Percentiles rank a stretch among this genome's conserved stretches.
Evolutionary conservation across 2,888 invertebrate species (phyloP).

Genomic region (Phania funesta): DNA sequence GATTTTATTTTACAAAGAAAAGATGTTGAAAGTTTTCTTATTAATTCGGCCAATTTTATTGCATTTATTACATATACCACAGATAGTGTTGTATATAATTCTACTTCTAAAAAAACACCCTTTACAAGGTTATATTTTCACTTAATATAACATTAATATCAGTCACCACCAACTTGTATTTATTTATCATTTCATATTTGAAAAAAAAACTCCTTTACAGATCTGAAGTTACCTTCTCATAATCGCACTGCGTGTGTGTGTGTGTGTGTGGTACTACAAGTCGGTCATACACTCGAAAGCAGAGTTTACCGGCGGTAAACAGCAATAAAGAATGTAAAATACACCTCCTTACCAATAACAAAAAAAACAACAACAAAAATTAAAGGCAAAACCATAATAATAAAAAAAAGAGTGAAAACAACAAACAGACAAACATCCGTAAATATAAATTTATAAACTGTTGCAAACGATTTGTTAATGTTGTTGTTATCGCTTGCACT

Average conservation of each 20-base stretch:
- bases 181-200: background rate
- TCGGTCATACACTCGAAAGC: background rate
- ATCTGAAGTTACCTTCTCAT: background rate
- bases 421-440: background rate
- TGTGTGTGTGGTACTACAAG: constrained; percentile 29
- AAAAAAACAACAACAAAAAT: background rate
- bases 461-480: constrained; percentile 67
- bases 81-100: no score
- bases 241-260: background rate
- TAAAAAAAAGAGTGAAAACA: constrained; percentile 12
- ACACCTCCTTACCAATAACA: constrained; percentile 12
- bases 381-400: background rate
- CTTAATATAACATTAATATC: no score
- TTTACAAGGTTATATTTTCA: no score
- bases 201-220: background rate
- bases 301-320: constrained; percentile 26
- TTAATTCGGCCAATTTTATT: no score
- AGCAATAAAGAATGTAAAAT: background rate
- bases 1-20: no score
- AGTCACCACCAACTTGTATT: no score
- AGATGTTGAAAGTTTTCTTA: no score
- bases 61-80: no score
- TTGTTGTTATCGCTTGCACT: constrained; percentile 61
- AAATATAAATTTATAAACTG: constrained; percentile 37
- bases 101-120: no score